Evolutionary conservation across 2,113 vertebrate genomes (phyloP).

Genomic region (Spheniscus mendiculus): DNA sequence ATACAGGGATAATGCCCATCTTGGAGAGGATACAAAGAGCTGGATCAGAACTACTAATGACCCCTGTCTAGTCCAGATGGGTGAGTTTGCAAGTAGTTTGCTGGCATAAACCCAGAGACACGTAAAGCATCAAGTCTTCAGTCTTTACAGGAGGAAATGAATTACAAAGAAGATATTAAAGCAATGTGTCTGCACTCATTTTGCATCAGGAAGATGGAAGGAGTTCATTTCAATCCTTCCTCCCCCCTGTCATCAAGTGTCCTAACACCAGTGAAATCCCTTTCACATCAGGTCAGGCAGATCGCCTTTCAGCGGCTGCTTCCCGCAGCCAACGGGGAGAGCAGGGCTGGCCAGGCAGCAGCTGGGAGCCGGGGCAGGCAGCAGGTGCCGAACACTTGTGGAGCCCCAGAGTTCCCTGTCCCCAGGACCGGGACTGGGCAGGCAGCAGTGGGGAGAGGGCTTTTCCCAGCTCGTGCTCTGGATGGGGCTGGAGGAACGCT

Average conservation of each 20-base stretch:
- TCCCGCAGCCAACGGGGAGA: neutral
- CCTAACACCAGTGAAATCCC: conserved; percentile 62
- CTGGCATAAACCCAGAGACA: conserved; percentile 33
- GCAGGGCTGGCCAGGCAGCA: neutral
- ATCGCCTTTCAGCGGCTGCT: conserved; percentile 66
- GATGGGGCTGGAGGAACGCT: neutral
- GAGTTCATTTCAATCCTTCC: conserved; percentile 36
- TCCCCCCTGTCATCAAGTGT: conserved; percentile 56
- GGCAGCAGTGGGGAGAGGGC: neutral
- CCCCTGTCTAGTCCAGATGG: conserved; percentile 14
- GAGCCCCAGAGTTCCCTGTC: neutral
- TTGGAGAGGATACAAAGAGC: neutral
- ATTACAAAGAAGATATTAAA: conserved; percentile 63
- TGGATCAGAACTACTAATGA: conserved; percentile 28
- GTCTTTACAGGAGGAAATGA: conserved; percentile 55
- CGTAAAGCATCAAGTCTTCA: conserved; percentile 44
- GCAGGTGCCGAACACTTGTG: conserved; percentile 68
- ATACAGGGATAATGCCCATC: neutral
- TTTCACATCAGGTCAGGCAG: conserved; percentile 63
- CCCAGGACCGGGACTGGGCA: neutral
- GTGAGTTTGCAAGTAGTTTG: conserved; percentile 34
- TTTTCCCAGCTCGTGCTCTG: neutral
- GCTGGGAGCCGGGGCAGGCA: conserved; percentile 15
- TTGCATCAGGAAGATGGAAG: conserved; percentile 58
- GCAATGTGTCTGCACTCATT: conserved; percentile 67